Conservation (phyloP, 2,888 invertebrate genomes). For the Spisula subtruncata region DNA sequence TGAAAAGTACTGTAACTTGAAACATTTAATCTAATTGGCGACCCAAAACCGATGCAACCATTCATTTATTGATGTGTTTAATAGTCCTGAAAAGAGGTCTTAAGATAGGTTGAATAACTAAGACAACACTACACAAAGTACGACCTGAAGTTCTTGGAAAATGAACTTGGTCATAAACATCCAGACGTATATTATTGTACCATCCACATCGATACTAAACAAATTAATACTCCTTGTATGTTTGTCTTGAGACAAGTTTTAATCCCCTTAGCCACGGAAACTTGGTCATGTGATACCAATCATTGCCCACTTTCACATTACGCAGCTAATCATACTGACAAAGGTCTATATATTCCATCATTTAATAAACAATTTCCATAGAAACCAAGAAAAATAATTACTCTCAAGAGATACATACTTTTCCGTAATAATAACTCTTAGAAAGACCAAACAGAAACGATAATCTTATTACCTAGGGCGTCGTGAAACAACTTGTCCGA, state of each 20-base stretch:
- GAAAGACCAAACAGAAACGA: not conserved
- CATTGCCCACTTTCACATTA: constrained; percentile 8
- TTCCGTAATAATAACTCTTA: not conserved
- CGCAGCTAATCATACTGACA: not conserved
- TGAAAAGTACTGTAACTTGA: no score
- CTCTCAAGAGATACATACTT: not conserved
- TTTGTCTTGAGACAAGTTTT: not conserved
- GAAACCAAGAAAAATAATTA: not conserved
- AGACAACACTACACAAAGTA: no score
- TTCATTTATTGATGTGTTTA: no score
- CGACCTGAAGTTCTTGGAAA: not conserved
- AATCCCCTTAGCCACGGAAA: constrained; percentile 4
- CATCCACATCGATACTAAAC: not conserved
- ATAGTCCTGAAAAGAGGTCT: no score
- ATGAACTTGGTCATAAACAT: not conserved
- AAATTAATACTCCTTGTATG: not conserved
- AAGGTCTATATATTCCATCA: constrained; percentile 11
- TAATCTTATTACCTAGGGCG: not conserved
- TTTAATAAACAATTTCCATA: constrained; percentile 11
- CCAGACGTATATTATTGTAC: not conserved
- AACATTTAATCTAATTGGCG: no score
- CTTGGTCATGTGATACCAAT: constrained; percentile 6
- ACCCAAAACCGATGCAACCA: no score
- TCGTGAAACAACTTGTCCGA: not conserved
- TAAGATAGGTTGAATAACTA: no score